These are phyloP conservation scores for fruit fly (Drosophila melanogaster) DNA, from an alignment of 1,140 invertebrate genomes.

Conservation along the genomic window DNA sequence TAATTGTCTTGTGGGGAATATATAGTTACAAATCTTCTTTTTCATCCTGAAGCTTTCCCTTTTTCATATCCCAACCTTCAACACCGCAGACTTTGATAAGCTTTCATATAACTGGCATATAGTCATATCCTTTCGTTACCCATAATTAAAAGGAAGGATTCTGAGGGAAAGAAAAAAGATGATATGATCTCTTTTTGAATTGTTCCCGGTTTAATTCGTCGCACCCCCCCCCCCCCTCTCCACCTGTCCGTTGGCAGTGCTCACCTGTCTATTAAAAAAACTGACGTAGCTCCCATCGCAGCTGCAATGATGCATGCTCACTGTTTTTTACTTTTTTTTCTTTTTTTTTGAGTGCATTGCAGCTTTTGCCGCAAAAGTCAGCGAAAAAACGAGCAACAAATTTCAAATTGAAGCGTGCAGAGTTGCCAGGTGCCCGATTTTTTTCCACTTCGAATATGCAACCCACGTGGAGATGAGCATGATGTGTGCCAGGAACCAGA, in stretches of 20 bases:
- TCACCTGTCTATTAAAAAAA: conserved; percentile 35
- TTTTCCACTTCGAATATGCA: conserved; percentile 23
- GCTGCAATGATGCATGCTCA: conserved; percentile 17
- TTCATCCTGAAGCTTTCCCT: too few species aligned
- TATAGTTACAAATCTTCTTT: too few species aligned
- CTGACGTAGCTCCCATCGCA: conserved; percentile 7
- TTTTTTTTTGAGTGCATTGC: conserved; percentile 28
- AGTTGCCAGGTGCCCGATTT: conserved; percentile 35
- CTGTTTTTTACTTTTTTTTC: conserved; percentile 23
- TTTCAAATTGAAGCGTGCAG: conserved; percentile 69
- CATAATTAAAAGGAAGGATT: conserved; percentile 17
- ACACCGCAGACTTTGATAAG: too few species aligned
- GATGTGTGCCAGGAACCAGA: conserved; percentile 22
- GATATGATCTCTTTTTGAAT: conserved; percentile 36
- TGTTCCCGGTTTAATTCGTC: conserved; percentile 25
- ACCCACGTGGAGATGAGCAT: conserved; percentile 8
- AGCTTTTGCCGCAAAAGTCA: conserved; percentile 21
- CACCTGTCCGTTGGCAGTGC: neutral
- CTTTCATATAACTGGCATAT: neutral
- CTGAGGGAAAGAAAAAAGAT: neutral
- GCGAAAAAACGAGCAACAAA: conserved; percentile 47
- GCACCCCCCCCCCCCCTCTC: neutral
- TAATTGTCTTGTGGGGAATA: neutral
- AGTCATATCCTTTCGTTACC: conserved; percentile 4
- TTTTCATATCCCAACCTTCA: too few species aligned